phyloP scores from a whole-genome alignment of 2,888 invertebrate genomes.

The Cacoxenus indagator region DNA sequence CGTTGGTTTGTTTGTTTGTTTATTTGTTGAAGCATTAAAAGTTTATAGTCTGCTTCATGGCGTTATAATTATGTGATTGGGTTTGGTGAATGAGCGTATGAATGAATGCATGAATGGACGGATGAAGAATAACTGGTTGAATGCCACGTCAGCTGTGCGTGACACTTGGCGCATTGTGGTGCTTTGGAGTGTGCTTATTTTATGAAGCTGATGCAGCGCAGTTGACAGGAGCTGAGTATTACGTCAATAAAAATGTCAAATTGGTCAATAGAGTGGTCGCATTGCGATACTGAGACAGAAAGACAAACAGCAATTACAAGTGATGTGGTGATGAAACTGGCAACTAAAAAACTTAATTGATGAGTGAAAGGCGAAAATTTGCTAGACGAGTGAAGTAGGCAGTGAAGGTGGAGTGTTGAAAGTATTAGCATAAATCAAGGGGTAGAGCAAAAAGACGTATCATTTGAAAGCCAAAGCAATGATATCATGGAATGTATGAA shows the following conservation, averaged over 20 bases:
- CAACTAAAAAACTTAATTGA: no score
- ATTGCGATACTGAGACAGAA: neutral
- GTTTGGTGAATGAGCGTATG: neutral
- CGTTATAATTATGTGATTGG: slow-evolving; percentile 6
- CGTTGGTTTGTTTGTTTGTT: no score
- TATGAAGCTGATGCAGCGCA: neutral
- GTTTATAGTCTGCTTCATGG: neutral
- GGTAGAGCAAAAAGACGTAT: no score
- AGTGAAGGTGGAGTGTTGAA: no score
- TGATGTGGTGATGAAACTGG: no score
- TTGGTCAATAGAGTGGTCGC: neutral
- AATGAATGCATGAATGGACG: neutral
- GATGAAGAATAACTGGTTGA: no score
- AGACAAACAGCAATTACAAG: neutral
- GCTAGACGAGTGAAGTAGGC: no score
- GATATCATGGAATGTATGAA: no score
- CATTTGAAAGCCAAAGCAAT: no score
- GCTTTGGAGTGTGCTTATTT: neutral
- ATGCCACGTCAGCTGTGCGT: slow-evolving; percentile 1
- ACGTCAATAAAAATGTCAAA: slow-evolving; percentile 12
- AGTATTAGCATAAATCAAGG: no score
- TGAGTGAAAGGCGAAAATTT: no score
- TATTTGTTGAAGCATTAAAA: neutral
- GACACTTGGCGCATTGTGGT: neutral
- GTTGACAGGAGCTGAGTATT: slow-evolving; percentile 1